Conservation (phyloP, 2,888 invertebrate species). For the Trichacis sp. region DNA sequence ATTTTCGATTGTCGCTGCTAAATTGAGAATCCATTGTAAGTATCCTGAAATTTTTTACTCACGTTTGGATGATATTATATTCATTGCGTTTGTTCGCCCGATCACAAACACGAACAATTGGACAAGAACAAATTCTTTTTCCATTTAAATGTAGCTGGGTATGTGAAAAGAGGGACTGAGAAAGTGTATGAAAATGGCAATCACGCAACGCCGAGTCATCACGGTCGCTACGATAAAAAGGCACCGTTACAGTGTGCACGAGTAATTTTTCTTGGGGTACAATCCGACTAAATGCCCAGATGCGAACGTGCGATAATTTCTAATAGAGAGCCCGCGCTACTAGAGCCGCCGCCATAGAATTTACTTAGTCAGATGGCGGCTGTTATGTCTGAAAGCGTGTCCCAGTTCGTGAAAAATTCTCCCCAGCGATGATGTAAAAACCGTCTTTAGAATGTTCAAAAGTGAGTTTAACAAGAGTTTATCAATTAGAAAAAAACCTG, state of each 20-base stretch:
- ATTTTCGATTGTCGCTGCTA: too few relatives aligned
- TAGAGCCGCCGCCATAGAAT: slow-evolving; percentile 17
- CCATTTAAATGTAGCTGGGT: too few relatives aligned
- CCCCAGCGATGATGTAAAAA: too few relatives aligned
- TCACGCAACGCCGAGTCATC: slow-evolving; percentile 28
- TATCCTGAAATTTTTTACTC: too few relatives aligned
- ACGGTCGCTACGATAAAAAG: slow-evolving; percentile 23
- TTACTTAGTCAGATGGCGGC: slow-evolving; percentile 14
- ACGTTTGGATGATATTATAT: too few relatives aligned
- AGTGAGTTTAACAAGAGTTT: too few relatives aligned
- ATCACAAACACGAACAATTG: too few relatives aligned
- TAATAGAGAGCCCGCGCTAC: slow-evolving; percentile 41
- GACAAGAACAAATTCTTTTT: too few relatives aligned
- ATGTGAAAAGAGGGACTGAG: not conserved
- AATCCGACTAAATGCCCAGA: slow-evolving; percentile 43
- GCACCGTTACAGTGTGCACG: not conserved
- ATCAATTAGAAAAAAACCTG: too few relatives aligned
- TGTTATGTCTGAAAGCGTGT: not conserved
- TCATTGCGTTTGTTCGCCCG: too few relatives aligned
- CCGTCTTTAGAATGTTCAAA: not conserved
- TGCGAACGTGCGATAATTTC: slow-evolving; percentile 48
- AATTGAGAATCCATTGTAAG: too few relatives aligned
- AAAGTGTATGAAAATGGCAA: slow-evolving; percentile 27
- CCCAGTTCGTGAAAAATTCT: not conserved
- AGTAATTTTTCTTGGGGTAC: slow-evolving; percentile 38